Percentiles rank a stretch among this genome's conserved stretches.
phyloP scores from a whole-genome alignment of 2,888 invertebrate genomes.

The Electrophaes corylata region DNA sequence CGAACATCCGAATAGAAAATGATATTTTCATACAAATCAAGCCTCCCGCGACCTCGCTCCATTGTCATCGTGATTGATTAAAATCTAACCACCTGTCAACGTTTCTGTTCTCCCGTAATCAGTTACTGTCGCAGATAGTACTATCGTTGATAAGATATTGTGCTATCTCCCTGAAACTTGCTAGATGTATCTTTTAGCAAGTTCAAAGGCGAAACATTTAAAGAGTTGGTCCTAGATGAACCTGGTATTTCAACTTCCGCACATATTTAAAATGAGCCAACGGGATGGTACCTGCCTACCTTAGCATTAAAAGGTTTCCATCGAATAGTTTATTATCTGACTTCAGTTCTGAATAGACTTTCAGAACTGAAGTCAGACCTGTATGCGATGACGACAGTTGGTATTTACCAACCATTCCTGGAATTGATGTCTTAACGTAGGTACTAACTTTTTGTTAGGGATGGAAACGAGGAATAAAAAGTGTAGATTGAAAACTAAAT shows the following conservation, averaged over 20 bases:
- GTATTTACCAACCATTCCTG: no score
- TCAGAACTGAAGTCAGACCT: no score
- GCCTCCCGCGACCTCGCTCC: slow-evolving; percentile 18
- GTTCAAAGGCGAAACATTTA: slow-evolving; percentile 14
- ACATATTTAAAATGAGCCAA: background rate
- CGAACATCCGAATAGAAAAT: slow-evolving; percentile 8
- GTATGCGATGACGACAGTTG: no score
- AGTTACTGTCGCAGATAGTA: slow-evolving; percentile 31
- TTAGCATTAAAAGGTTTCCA: no score
- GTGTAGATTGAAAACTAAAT: no score
- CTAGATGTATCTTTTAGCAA: slow-evolving; percentile 5
- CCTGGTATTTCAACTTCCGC: background rate
- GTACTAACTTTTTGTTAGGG: no score
- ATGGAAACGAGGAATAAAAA: no score
- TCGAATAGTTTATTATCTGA: no score
- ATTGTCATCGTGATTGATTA: slow-evolving; percentile 26
- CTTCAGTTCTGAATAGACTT: no score
- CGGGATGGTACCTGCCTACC: background rate
- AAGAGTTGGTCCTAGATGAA: background rate
- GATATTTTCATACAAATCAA: slow-evolving; percentile 16
- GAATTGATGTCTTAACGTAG: no score
- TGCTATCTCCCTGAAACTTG: slow-evolving; percentile 5
- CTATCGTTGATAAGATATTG: slow-evolving; percentile 25
- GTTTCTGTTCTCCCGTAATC: slow-evolving; percentile 24
- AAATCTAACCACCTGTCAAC: slow-evolving; percentile 24